Evolutionary conservation across 2,888 invertebrate species (phyloP).

Genomic region (Teleiodes luculella): DNA sequence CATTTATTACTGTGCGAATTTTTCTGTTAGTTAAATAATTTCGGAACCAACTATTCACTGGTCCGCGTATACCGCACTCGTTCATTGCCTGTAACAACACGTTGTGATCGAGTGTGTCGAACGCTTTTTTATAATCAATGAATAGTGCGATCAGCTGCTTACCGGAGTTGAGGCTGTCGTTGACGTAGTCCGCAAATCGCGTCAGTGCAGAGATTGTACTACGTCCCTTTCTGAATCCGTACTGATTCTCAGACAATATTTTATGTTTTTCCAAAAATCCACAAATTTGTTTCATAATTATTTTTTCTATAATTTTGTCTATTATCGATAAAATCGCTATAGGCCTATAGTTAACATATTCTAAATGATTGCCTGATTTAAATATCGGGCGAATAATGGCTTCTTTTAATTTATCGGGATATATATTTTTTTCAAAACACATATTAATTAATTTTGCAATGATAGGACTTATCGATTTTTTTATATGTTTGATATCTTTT

Average conservation of each 20-base stretch:
- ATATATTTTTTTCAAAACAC: neutral
- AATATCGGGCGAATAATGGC: conserved; percentile 8
- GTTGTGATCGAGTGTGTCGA: conserved; percentile 18
- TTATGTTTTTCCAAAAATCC: conserved; percentile 10
- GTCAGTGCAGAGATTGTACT: conserved; percentile 20
- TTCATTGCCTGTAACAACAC: conserved; percentile 14
- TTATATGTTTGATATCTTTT: neutral
- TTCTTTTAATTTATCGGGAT: conserved; percentile 2
- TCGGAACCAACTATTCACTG: neutral
- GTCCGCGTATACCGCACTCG: conserved; percentile 11
- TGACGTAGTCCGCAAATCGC: conserved; percentile 19
- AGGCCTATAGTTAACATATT: conserved; percentile 1
- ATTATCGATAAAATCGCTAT: conserved; percentile 1
- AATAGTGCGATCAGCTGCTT: conserved; percentile 19
- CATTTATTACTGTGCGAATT: conserved; percentile 4
- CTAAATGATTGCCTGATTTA: conserved; percentile 3
- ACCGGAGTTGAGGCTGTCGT: conserved; percentile 14
- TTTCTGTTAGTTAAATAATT: conserved; percentile 4
- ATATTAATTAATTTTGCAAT: neutral
- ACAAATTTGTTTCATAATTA: conserved; percentile 5
- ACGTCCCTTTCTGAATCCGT: conserved; percentile 19
- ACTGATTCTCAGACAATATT: conserved; percentile 12
- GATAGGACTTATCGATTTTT: neutral
- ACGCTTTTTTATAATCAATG: conserved; percentile 23
- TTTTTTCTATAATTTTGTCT: conserved; percentile 10